These are phyloP conservation scores for Crossocerus cetratus DNA, from an alignment of 2,888 invertebrate genomes.

Conservation along the genomic window DNA sequence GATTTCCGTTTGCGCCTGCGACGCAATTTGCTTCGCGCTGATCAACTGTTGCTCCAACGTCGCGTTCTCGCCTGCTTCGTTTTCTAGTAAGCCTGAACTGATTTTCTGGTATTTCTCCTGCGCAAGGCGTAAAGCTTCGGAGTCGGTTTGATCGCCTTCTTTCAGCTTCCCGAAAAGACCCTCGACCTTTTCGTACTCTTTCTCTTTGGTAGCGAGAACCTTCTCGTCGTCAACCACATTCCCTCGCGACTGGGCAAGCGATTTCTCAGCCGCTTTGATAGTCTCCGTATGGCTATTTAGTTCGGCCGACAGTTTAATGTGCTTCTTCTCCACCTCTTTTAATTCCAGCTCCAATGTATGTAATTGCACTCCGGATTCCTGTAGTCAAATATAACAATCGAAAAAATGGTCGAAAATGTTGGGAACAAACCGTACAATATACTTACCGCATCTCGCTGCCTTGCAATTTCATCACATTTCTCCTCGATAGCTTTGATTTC, in stretches of 20 bases:
- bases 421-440: background rate
- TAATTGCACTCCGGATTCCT: slow-evolving; percentile 84
- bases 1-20: slow-evolving; percentile 87
- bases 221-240: slow-evolving; percentile 84
- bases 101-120: slow-evolving; percentile 91
- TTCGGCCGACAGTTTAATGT: slow-evolving; percentile 83
- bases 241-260: slow-evolving; percentile 83
- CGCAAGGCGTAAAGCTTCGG: slow-evolving; percentile 84
- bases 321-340: slow-evolving; percentile 82
- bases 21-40: slow-evolving; percentile 86
- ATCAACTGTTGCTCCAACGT: slow-evolving; percentile 94
- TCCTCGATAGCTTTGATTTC: slow-evolving; percentile 80
- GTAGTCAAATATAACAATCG: slow-evolving; percentile 35
- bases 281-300: slow-evolving; percentile 83
- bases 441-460: slow-evolving; percentile 83
- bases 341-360: slow-evolving; percentile 82
- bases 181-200: slow-evolving; percentile 81
- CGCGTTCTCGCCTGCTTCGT: slow-evolving; percentile 87
- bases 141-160: slow-evolving; percentile 82
- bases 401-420: background rate
- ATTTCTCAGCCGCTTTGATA: slow-evolving; percentile 83
- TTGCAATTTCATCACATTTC: slow-evolving; percentile 81
- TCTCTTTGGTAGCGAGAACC: slow-evolving; percentile 80
- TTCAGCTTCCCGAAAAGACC: slow-evolving; percentile 84
- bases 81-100: slow-evolving; percentile 88